phyloP scores from a whole-genome alignment of 1,140 invertebrate genomes.

The Platyura marginata region DNA sequence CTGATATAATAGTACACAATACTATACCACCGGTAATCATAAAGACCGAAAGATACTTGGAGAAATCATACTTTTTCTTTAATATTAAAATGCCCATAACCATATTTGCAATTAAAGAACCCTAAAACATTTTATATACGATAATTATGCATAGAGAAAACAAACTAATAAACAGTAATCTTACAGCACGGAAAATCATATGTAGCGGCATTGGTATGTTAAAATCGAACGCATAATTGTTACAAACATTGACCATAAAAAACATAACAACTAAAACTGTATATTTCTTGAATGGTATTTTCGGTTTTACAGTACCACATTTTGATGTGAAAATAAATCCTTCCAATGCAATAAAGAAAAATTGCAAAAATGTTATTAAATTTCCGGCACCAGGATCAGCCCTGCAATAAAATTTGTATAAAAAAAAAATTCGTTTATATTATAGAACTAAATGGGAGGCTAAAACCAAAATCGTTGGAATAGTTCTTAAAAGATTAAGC shows the following conservation, averaged over 20 bases:
- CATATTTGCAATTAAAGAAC: conserved; percentile 93
- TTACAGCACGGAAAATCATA: conserved; percentile 94
- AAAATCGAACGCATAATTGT: conserved; percentile 93
- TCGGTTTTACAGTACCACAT: conserved; percentile 59
- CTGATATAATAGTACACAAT: conserved; percentile 80
- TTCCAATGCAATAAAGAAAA: conserved; percentile 74
- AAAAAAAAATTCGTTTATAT: conserved; percentile 8
- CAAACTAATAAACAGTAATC: conserved; percentile 18
- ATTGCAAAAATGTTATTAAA: conserved; percentile 85
- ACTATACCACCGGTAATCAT: conserved; percentile 86
- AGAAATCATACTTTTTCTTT: conserved; percentile 62
- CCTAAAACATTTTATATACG: conserved; percentile 32
- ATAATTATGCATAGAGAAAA: conserved; percentile 1
- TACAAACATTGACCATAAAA: conserved; percentile 80
- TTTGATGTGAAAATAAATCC: conserved; percentile 82
- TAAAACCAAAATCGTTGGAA: neutral
- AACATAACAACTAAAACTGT: conserved; percentile 73
- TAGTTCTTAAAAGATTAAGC: no score
- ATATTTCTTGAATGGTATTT: conserved; percentile 64
- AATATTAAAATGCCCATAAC: conserved; percentile 83
- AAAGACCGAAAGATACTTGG: conserved; percentile 81
- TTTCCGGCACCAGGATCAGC: conserved; percentile 83
- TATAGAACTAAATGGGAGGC: neutral
- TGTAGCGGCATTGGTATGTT: conserved; percentile 97
- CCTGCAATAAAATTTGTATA: conserved; percentile 30